phyloP scores from a whole-genome alignment of 2,113 vertebrate genomes.

The Chloropsis cyanopogon region DNA sequence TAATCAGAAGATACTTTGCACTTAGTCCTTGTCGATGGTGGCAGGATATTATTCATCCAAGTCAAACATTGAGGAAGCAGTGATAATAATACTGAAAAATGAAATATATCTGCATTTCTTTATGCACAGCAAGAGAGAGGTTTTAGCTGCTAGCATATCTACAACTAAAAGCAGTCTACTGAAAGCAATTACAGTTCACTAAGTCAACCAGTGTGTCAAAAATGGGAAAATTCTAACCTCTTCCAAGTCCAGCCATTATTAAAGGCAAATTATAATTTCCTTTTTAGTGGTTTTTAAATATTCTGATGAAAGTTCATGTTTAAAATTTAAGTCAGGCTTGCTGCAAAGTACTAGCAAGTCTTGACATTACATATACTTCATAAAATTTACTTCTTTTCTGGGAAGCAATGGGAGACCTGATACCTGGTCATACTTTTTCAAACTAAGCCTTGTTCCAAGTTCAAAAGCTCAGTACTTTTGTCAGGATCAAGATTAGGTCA shows the following conservation, averaged over 20 bases:
- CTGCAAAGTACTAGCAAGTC: not conserved
- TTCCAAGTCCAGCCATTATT: not conserved
- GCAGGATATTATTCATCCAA: not conserved
- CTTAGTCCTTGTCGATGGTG: fast-evolving
- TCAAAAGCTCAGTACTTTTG: not conserved
- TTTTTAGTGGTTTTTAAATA: not conserved
- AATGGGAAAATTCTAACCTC: not conserved
- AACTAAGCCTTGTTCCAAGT: not conserved
- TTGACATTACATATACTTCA: not conserved
- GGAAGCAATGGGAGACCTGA: not conserved
- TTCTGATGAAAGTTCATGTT: not conserved
- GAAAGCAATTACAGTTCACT: not conserved
- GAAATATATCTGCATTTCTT: not conserved
- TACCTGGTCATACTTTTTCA: not conserved
- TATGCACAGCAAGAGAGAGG: not conserved
- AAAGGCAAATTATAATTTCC: not conserved
- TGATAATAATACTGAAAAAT: not conserved
- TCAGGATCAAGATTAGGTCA: not conserved
- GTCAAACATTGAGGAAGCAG: not conserved
- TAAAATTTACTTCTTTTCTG: not conserved
- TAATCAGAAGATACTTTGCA: not conserved
- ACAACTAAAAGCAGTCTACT: not conserved
- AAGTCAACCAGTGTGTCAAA: not conserved
- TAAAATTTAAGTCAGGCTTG: not conserved
- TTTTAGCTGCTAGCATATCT: not conserved